Conservation (phyloP, 2,888 invertebrate genomes). For the Cactoblastis cactorum region DNA sequence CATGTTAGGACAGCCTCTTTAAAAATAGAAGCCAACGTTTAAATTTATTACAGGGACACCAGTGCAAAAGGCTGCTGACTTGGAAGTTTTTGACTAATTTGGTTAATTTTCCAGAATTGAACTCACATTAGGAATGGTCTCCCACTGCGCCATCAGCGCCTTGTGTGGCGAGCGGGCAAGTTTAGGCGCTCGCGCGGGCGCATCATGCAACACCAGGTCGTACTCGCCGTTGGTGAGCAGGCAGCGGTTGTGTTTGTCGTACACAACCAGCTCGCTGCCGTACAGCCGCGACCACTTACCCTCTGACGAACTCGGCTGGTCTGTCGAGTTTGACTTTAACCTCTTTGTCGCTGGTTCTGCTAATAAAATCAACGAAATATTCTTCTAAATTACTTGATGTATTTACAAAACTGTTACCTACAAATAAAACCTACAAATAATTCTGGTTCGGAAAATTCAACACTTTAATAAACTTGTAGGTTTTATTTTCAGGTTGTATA, state of each 20-base stretch:
- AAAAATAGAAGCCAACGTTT: no score
- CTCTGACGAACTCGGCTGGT: slow-evolving; percentile 45
- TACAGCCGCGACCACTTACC: slow-evolving; percentile 80
- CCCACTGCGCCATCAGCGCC: slow-evolving; percentile 78
- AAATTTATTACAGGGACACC: no score
- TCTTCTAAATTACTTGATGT: no score
- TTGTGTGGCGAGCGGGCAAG: slow-evolving; percentile 71
- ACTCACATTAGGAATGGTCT: slow-evolving; percentile 80
- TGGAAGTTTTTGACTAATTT: no score
- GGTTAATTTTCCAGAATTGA: background rate
- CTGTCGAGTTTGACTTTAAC: slow-evolving; percentile 79
- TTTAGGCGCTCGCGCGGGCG: slow-evolving; percentile 80
- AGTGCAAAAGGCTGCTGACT: no score
- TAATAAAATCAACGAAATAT: background rate
- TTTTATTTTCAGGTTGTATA: no score
- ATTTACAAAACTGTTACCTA: no score
- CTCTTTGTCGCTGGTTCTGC: slow-evolving; percentile 85
- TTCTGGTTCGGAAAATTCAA: no score
- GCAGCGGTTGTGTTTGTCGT: slow-evolving; percentile 93
- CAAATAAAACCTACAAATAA: no score
- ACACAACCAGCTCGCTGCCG: slow-evolving; percentile 91
- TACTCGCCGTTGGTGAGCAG: slow-evolving; percentile 93
- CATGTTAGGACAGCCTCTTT: no score
- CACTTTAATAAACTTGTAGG: no score
- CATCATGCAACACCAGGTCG: slow-evolving; percentile 90